Conservation (phyloP, 2,113 vertebrate species). For the Hyla sarda region DNA sequence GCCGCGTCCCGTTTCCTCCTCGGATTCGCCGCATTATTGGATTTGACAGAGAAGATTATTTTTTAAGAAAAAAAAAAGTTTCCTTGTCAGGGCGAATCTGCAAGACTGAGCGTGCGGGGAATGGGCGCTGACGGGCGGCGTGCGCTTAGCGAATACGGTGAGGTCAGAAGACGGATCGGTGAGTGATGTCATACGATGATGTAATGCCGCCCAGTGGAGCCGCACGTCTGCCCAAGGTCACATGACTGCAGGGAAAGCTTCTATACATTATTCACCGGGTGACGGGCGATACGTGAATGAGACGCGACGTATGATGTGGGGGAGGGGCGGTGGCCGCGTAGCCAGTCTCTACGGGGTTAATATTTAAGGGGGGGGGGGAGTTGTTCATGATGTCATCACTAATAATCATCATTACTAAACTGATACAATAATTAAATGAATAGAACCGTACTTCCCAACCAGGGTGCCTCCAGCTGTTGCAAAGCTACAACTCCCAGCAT, state of each 20-base stretch:
- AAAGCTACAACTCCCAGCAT: no score
- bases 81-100: background rate
- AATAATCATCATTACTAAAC: no score
- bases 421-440: no score
- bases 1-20: no score
- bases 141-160: background rate
- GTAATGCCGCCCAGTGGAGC: slow-evolving; percentile 19
- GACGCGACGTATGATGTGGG: background rate
- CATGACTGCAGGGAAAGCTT: slow-evolving; percentile 4
- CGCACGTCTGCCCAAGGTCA: slow-evolving; percentile 18
- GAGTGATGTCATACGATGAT: slow-evolving; percentile 23
- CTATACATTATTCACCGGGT: background rate
- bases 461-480: no score
- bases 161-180: background rate
- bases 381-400: no score
- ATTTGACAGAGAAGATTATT: slow-evolving; percentile 9
- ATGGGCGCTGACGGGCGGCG: background rate
- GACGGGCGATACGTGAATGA: background rate
- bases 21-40: background rate
- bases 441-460: no score
- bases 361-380: no score
- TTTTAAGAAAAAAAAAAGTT: background rate
- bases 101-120: slow-evolving; percentile 7
- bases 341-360: no score
- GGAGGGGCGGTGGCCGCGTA: no score